Conservation (phyloP, 2,113 vertebrate genomes). For the Stictonetta naevosa region DNA sequence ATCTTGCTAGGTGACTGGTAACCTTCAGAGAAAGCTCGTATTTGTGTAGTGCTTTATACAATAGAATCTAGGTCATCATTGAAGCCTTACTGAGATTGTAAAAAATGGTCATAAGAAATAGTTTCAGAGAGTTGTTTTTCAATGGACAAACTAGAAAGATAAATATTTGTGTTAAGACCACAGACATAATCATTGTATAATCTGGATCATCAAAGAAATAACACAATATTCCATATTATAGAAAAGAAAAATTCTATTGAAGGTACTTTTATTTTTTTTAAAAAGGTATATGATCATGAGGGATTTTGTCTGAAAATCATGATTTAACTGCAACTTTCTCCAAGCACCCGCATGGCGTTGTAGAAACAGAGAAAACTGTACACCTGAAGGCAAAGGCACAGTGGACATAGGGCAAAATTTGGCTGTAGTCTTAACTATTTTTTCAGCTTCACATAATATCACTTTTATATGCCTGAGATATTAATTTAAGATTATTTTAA, state of each 20-base stretch:
- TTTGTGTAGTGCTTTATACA: background rate
- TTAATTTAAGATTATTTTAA: background rate
- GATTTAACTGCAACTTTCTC: background rate
- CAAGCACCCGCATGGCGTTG: background rate
- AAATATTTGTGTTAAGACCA: background rate
- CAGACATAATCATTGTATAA: background rate
- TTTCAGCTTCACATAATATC: background rate
- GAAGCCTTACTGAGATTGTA: background rate
- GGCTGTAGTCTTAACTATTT: background rate
- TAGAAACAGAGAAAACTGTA: background rate
- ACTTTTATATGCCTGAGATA: background rate
- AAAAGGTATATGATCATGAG: background rate
- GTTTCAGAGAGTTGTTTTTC: background rate
- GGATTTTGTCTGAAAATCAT: background rate
- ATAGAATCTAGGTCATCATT: background rate
- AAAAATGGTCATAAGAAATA: background rate
- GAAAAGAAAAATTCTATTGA: background rate
- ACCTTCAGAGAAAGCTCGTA: background rate
- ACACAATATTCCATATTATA: background rate
- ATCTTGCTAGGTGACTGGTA: background rate
- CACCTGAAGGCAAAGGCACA: background rate
- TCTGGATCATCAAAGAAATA: background rate
- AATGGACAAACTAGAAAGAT: background rate
- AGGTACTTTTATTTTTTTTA: background rate
- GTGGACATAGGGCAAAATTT: background rate